Percentiles rank a stretch among this genome's conserved stretches.
Conservation (phyloP, 2,797 vertebrate species). For the Spizella passerina region DNA sequence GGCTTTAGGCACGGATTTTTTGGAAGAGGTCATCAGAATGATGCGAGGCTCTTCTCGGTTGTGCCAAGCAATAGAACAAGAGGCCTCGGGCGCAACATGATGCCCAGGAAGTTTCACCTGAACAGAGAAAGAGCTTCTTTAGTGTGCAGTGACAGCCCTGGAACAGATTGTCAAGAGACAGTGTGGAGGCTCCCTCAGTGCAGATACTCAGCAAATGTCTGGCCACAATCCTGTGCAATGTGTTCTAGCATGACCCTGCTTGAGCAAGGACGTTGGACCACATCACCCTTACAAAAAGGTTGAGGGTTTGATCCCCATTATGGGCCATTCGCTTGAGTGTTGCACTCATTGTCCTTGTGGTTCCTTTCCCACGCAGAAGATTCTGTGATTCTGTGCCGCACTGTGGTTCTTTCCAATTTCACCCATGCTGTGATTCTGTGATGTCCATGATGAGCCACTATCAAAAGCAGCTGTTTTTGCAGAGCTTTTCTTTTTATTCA, state of each 20-base stretch:
- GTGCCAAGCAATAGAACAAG: neutral
- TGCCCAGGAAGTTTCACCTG: neutral
- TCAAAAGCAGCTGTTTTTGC: neutral
- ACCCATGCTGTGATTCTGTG: neutral
- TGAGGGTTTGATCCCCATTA: neutral
- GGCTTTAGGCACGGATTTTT: neutral
- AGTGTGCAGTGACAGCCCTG: neutral
- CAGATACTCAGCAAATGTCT: neutral
- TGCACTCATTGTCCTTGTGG: neutral
- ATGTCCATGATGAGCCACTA: fast-evolving
- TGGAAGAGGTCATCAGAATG: neutral
- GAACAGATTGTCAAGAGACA: neutral
- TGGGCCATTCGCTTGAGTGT: neutral
- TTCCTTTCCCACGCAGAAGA: neutral
- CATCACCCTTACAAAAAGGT: too few relatives aligned
- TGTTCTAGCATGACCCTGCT: neutral
- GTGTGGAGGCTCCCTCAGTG: neutral
- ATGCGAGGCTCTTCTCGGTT: neutral
- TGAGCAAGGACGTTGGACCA: neutral
- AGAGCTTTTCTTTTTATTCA: neutral
- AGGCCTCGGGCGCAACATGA: neutral
- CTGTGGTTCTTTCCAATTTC: neutral
- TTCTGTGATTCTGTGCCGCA: neutral
- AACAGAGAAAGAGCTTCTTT: neutral
- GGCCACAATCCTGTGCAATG: neutral